Percentiles rank a stretch among this genome's conserved stretches.
phyloP scores from a whole-genome alignment of 1,140 invertebrate species.

The Drosophila rhopaloa region DNA sequence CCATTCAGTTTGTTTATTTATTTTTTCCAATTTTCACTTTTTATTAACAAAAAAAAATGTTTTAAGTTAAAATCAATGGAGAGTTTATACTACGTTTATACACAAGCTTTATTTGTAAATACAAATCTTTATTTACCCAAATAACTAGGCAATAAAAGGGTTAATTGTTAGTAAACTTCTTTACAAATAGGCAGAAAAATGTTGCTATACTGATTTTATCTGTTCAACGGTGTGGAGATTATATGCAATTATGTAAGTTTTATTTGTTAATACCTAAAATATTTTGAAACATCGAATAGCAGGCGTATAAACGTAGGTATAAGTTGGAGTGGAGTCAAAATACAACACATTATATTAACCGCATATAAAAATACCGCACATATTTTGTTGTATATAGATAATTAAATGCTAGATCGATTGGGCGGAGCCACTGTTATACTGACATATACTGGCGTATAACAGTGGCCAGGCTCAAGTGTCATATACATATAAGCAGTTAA shows the following conservation, averaged over 20 bases:
- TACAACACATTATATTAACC: constrained; percentile 41
- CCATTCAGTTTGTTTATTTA: neutral
- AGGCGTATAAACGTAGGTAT: constrained; percentile 14
- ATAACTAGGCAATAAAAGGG: constrained; percentile 2
- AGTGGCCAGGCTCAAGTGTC: constrained; percentile 12
- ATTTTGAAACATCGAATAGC: neutral
- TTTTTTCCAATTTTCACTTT: constrained; percentile 1
- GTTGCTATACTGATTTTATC: constrained; percentile 2
- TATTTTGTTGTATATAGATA: constrained; percentile 18
- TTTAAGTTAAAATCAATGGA: constrained; percentile 2
- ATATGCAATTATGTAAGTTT: neutral
- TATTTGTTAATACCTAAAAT: neutral
- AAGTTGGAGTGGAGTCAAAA: constrained; percentile 13
- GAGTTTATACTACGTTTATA: neutral
- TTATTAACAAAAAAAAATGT: constrained; percentile 7
- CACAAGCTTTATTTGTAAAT: neutral
- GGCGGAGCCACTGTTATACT: constrained; percentile 12
- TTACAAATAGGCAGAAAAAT: constrained; percentile 1
- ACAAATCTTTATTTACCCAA: neutral
- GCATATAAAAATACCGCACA: constrained; percentile 72
- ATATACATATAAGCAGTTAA: constrained; percentile 25
- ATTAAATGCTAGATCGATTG: constrained; percentile 36
- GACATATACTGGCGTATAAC: constrained; percentile 1
- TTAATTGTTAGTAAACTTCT: constrained; percentile 1
- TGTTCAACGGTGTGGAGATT: neutral